Conservation (phyloP, 2,888 invertebrate species). For the Achlya flavicornis region DNA sequence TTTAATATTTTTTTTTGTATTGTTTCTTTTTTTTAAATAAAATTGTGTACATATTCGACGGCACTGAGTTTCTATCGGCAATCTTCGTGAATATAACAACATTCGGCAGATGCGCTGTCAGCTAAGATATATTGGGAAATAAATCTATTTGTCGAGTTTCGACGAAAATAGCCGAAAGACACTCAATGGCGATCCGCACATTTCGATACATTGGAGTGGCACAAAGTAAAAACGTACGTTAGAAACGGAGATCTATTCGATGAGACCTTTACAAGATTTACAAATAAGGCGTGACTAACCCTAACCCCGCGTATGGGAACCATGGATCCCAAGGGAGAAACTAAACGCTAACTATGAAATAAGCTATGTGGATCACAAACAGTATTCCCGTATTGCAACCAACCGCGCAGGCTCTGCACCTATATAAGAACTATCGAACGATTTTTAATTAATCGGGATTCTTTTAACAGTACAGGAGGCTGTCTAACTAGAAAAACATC, state of each 20-base stretch:
- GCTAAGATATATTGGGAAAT: background rate
- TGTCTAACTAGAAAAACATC: too few relatives aligned
- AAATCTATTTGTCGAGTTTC: background rate
- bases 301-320: background rate
- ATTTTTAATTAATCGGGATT: too few relatives aligned
- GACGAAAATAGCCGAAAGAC: background rate
- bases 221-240: background rate
- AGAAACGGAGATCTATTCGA: constrained; percentile 16
- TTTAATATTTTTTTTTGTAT: constrained; percentile 28
- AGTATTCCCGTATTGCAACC: background rate
- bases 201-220: constrained; percentile 2
- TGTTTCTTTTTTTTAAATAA: constrained; percentile 20
- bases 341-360: constrained; percentile 4
- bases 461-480: too few relatives aligned
- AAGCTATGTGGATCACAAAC: constrained; percentile 1
- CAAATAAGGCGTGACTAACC: background rate
- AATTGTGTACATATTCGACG: background rate
- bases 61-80: background rate
- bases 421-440: background rate
- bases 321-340: background rate
- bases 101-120: background rate
- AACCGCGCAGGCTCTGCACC: background rate
- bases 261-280: constrained; percentile 13
- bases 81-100: background rate
- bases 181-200: background rate